A percentile compares a stretch with the other conserved stretches of the same genome.
phyloP scores from a whole-genome alignment of 2,113 vertebrate species.

The Acinonyx jubatus region DNA sequence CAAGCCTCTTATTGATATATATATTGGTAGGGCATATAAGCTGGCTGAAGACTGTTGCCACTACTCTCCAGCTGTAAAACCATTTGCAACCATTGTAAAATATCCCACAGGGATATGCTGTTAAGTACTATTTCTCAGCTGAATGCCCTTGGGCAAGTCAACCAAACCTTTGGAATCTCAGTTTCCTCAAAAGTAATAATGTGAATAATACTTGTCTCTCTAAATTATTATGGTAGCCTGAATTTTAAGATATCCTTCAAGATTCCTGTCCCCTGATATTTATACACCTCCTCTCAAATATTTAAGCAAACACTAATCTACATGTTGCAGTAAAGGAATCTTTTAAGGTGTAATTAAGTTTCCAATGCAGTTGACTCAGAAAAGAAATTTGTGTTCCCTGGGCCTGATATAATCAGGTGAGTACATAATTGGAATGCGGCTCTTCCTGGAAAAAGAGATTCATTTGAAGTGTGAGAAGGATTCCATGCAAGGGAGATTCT shows the following conservation, averaged over 20 bases:
- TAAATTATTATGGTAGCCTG: not conserved
- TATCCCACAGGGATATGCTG: not conserved
- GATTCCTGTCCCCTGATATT: rapidly evolving
- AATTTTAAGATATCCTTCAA: not conserved
- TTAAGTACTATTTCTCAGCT: not conserved
- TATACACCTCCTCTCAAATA: not conserved
- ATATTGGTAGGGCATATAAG: not conserved
- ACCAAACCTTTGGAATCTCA: not conserved
- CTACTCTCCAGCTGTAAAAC: not conserved
- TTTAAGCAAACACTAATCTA: not conserved
- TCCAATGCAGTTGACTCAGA: not conserved
- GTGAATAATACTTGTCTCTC: not conserved
- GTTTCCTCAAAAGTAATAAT: not conserved
- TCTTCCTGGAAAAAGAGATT: not conserved
- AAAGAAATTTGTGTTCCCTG: not conserved
- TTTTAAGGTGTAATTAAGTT: not conserved
- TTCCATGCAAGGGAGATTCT: not conserved
- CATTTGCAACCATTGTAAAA: not conserved
- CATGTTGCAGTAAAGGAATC: not conserved
- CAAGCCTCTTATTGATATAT: not conserved
- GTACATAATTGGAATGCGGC: not conserved
- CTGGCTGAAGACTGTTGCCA: not conserved
- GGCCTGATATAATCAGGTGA: not conserved
- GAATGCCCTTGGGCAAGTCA: not conserved
- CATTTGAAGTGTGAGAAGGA: not conserved